phyloP scores from a whole-genome alignment of 2,797 vertebrate genomes.

The Helarctos malayanus region DNA sequence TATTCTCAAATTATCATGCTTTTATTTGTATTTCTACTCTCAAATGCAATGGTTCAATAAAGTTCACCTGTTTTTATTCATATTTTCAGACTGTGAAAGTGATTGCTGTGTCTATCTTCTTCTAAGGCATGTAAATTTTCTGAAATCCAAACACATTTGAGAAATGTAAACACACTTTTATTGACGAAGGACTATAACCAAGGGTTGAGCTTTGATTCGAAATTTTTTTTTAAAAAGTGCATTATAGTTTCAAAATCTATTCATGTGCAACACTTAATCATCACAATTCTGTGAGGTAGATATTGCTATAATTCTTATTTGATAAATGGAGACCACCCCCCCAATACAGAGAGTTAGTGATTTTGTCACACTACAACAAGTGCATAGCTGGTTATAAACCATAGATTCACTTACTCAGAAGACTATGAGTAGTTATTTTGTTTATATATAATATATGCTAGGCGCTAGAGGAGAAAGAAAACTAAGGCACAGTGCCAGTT shows the following conservation, averaged over 20 bases:
- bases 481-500: background rate
- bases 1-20: slow-evolving; percentile 12
- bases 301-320: slow-evolving; percentile 1
- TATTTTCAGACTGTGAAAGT: slow-evolving; percentile 66
- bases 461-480: background rate
- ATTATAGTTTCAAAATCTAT: slow-evolving; percentile 50
- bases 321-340: background rate
- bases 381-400: background rate
- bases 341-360: background rate
- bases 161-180: slow-evolving; percentile 66
- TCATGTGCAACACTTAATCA: background rate
- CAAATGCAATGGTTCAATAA: slow-evolving; percentile 36
- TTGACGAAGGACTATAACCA: slow-evolving; percentile 52
- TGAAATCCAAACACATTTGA: slow-evolving; percentile 73
- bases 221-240: background rate
- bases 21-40: slow-evolving; percentile 57
- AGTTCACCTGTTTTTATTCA: slow-evolving; percentile 63
- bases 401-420: background rate
- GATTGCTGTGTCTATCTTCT: slow-evolving; percentile 11
- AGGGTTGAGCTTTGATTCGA: slow-evolving; percentile 47
- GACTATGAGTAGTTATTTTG: background rate
- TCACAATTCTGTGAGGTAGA: background rate
- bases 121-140: slow-evolving; percentile 68
- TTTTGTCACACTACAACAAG: slow-evolving; percentile 37
- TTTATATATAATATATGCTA: background rate